Evolutionary conservation across 1,140 invertebrate genomes (phyloP).

Genomic region (Polypedilum pembai): DNA sequence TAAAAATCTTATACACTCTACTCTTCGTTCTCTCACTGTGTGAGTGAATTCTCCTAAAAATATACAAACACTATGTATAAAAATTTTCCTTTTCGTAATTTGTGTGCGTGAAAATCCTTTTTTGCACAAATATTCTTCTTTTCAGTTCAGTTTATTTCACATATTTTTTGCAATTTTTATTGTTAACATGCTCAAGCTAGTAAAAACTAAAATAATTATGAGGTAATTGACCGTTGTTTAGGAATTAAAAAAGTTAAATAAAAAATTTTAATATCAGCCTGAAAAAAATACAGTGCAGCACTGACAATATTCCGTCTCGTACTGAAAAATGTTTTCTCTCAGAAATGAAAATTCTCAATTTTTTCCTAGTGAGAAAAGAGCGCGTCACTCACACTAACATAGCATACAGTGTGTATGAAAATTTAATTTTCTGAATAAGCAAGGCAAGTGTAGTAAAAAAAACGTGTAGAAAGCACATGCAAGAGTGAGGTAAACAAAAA

Average conservation of each 20-base stretch:
- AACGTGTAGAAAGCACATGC: constrained; percentile 5
- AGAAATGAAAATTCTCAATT: background rate
- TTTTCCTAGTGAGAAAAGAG: background rate
- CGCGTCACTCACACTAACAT: background rate
- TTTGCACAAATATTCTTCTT: background rate
- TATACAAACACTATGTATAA: background rate
- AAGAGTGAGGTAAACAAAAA: background rate
- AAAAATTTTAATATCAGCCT: background rate
- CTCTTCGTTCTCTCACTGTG: background rate
- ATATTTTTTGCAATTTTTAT: background rate
- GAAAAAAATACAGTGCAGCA: background rate
- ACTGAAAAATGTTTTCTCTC: background rate
- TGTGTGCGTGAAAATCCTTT: constrained; percentile 6
- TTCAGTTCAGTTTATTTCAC: background rate
- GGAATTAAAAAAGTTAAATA: background rate
- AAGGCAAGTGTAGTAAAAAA: background rate
- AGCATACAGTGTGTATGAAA: constrained; percentile 1
- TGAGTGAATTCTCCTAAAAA: background rate
- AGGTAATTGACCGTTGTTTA: constrained; percentile 11
- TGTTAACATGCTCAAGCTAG: background rate
- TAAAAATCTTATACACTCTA: background rate
- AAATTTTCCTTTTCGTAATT: background rate
- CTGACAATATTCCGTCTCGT: constrained; percentile 3
- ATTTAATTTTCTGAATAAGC: background rate
- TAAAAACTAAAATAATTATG: background rate